These are phyloP conservation scores for Drosophila pectinifera DNA, from an alignment of 1,140 invertebrate species.

Conservation along the genomic window DNA sequence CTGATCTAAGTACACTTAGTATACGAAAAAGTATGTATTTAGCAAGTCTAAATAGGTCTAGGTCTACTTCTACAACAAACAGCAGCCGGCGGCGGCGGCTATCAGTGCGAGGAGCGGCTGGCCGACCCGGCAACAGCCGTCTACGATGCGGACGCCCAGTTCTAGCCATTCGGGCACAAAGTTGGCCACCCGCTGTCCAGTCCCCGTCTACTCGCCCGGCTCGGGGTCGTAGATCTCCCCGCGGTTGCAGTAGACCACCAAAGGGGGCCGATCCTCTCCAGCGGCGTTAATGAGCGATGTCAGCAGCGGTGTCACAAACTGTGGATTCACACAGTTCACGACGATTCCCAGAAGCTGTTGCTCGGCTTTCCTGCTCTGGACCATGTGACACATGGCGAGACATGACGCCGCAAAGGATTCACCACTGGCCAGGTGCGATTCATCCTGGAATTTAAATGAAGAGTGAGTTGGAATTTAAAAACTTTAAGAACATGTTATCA, in stretches of 20 bases:
- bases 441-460: slow-evolving; percentile 85
- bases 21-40: slow-evolving; percentile 28
- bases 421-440: slow-evolving; percentile 89
- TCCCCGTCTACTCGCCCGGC: slow-evolving; percentile 87
- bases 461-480: neutral
- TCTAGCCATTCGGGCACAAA: slow-evolving; percentile 89
- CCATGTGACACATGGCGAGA: slow-evolving; percentile 85
- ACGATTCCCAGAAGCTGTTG: slow-evolving; percentile 90
- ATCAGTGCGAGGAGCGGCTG: slow-evolving; percentile 58
- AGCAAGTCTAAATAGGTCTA: slow-evolving; percentile 52
- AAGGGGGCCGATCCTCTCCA: slow-evolving; percentile 69
- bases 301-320: slow-evolving; percentile 86
- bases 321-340: slow-evolving; percentile 92
- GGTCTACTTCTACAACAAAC: slow-evolving; percentile 33
- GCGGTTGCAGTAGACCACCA: slow-evolving; percentile 91
- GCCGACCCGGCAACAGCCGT: slow-evolving; percentile 91
- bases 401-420: slow-evolving; percentile 88
- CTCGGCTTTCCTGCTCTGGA: slow-evolving; percentile 87
- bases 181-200: slow-evolving; percentile 85
- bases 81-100: neutral
- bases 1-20: slow-evolving; percentile 31
- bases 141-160: slow-evolving; percentile 89
- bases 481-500: too few species aligned
- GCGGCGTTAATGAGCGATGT: slow-evolving; percentile 80
- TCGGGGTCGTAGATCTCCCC: slow-evolving; percentile 87